Evolutionary conservation across 2,888 invertebrate genomes (phyloP).

Genomic region (Drosophila testacea): DNA sequence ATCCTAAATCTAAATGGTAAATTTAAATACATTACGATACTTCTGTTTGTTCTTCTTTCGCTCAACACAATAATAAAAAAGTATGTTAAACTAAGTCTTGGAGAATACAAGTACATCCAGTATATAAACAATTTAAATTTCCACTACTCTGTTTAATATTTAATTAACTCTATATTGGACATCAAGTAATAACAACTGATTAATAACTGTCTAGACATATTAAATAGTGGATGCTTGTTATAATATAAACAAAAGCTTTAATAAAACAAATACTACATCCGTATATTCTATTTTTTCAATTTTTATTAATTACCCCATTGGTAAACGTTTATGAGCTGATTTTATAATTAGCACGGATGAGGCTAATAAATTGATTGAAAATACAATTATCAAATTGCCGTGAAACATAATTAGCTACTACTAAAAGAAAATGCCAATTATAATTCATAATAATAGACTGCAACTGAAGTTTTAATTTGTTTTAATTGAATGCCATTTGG

Average conservation of each 20-base stretch:
- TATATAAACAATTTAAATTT: not conserved
- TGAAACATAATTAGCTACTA: conserved; percentile 19
- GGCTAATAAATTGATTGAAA: conserved; percentile 5
- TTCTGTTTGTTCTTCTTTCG: no score
- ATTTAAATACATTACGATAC: not conserved
- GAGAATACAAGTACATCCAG: not conserved
- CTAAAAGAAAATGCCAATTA: conserved; percentile 43
- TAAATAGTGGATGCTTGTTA: not conserved
- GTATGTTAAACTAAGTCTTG: not conserved
- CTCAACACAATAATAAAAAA: no score
- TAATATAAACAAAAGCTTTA: not conserved
- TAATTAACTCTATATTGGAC: not conserved
- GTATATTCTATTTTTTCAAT: not conserved
- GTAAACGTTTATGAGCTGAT: not conserved
- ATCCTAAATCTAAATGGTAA: no score
- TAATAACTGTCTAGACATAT: conserved; percentile 5
- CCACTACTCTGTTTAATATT: not conserved
- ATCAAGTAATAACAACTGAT: not conserved
- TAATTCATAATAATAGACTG: conserved; percentile 25
- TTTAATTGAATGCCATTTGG: conserved; percentile 66
- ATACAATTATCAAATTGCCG: conserved; percentile 32
- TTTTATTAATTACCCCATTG: conserved; percentile 9
- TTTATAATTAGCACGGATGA: conserved; percentile 7
- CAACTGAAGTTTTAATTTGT: conserved; percentile 53
- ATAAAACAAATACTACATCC: not conserved